Percentiles rank a stretch among this genome's conserved stretches.
phyloP scores from a whole-genome alignment of 1,140 invertebrate species.

The Meloidogyne hapla region DNA sequence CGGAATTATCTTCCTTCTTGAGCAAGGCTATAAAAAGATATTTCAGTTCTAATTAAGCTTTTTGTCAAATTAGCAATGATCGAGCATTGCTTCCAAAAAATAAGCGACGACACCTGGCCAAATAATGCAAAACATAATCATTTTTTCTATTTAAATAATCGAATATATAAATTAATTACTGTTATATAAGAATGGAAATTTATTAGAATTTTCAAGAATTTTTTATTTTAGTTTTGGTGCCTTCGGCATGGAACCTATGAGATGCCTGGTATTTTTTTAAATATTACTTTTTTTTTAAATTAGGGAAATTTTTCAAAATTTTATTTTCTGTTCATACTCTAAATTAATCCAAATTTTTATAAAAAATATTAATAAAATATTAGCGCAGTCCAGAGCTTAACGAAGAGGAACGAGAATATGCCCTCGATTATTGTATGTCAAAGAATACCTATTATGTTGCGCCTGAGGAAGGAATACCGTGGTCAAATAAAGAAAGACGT shows the following conservation, averaged over 20 bases:
- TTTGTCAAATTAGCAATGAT: no score
- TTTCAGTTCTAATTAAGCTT: no score
- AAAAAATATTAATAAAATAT: background rate
- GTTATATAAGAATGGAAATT: no score
- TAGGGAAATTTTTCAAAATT: background rate
- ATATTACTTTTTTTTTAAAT: no score
- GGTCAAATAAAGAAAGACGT: slow-evolving; percentile 39
- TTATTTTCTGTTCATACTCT: background rate
- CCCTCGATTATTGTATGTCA: slow-evolving; percentile 44
- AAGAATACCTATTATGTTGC: slow-evolving; percentile 56
- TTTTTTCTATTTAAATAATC: no score
- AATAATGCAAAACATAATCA: no score
- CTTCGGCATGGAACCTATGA: slow-evolving; percentile 19
- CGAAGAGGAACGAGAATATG: slow-evolving; percentile 29
- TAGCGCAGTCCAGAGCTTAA: slow-evolving; percentile 26
- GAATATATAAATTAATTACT: no score
- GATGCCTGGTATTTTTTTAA: slow-evolving; percentile 27
- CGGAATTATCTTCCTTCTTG: no score
- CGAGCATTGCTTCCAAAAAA: no score
- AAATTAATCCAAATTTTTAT: background rate
- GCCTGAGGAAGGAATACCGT: slow-evolving; percentile 46
- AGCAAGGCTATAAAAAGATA: no score
- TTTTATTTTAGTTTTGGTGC: slow-evolving; percentile 16
- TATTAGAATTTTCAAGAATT: background rate
- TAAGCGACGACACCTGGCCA: no score